Percentiles rank a stretch among this genome's conserved stretches.
These are phyloP conservation scores for Noctua fimbriata DNA, from an alignment of 2,888 invertebrate species.

Conservation along the genomic window DNA sequence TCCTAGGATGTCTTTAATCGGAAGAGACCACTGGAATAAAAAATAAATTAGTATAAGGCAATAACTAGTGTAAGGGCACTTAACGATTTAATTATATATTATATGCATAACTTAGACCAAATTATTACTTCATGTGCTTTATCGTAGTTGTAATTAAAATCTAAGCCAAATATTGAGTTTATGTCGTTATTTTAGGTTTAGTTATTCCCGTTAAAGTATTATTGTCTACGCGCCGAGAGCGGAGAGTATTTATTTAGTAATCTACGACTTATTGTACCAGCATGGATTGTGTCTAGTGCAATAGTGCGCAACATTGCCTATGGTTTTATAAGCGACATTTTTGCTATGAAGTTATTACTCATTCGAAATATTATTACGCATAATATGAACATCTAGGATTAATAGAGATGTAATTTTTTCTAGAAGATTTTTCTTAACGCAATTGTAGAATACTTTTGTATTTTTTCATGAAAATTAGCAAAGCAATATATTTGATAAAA, in stretches of 20 bases:
- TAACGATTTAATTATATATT: slow-evolving; percentile 83
- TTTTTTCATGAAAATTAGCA: slow-evolving; percentile 87
- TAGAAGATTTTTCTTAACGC: slow-evolving; percentile 86
- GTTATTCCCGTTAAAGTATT: slow-evolving; percentile 88
- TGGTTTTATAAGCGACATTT: slow-evolving; percentile 75
- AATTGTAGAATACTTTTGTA: slow-evolving; percentile 88
- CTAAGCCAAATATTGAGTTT: slow-evolving; percentile 90
- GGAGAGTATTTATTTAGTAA: slow-evolving; percentile 87
- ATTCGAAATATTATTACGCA: slow-evolving; percentile 83
- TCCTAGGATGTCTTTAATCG: slow-evolving; percentile 61
- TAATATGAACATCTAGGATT: slow-evolving; percentile 85
- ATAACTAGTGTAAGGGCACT: slow-evolving; percentile 89
- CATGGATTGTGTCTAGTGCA: slow-evolving; percentile 68
- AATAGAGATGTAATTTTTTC: slow-evolving; percentile 87
- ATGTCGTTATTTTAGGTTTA: slow-evolving; percentile 85
- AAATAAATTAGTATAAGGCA: slow-evolving; percentile 85
- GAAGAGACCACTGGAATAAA: slow-evolving; percentile 84
- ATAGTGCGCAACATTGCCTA: slow-evolving; percentile 65
- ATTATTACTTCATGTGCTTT: slow-evolving; percentile 90
- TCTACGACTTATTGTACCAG: slow-evolving; percentile 68
- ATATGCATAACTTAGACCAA: slow-evolving; percentile 90
- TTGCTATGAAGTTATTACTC: slow-evolving; percentile 75
- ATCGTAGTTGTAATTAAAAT: slow-evolving; percentile 89
- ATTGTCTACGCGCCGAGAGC: slow-evolving; percentile 81
- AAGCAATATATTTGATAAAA: slow-evolving; percentile 89